A percentile compares a stretch with the other conserved stretches of the same genome.
phyloP scores from a whole-genome alignment of 2,888 invertebrate genomes.

The Clunio marinus region DNA sequence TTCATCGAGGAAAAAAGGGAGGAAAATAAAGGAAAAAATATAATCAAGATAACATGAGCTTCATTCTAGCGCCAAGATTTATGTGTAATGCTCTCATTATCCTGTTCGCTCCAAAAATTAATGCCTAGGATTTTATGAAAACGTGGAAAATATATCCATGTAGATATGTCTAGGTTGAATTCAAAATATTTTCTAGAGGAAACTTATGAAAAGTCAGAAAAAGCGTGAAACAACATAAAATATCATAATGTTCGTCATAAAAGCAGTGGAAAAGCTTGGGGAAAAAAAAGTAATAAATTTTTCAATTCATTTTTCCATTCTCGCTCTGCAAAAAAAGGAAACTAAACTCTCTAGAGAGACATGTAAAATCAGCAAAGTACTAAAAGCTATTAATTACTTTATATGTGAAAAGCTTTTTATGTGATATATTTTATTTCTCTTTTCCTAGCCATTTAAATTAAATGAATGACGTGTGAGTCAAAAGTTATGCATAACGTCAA shows the following conservation, averaged over 20 bases:
- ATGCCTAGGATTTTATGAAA: not conserved
- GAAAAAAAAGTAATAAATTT: not conserved
- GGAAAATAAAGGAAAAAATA: not conserved
- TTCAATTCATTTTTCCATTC: slow-evolving; percentile 13
- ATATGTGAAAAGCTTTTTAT: no score
- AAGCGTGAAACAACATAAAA: not conserved
- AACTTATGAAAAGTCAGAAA: not conserved
- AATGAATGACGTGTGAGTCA: no score
- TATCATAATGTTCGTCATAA: slow-evolving; percentile 4
- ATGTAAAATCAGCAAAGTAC: not conserved
- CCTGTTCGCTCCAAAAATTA: not conserved
- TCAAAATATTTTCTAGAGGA: no score
- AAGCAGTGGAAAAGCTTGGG: slow-evolving; percentile 13
- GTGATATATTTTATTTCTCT: no score
- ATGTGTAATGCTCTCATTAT: slow-evolving; percentile 32
- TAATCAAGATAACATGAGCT: no score
- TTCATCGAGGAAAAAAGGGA: not conserved
- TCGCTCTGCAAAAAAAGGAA: not conserved
- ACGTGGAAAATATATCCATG: no score
- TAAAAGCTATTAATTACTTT: not conserved
- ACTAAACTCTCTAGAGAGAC: not conserved
- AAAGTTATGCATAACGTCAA: no score
- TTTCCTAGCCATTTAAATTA: no score
- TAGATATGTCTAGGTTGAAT: no score
- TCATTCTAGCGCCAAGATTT: not conserved